Percentiles rank a stretch among this genome's conserved stretches.
Evolutionary conservation across 2,113 vertebrate species (phyloP).

Genomic region (Solea senegalensis): DNA sequence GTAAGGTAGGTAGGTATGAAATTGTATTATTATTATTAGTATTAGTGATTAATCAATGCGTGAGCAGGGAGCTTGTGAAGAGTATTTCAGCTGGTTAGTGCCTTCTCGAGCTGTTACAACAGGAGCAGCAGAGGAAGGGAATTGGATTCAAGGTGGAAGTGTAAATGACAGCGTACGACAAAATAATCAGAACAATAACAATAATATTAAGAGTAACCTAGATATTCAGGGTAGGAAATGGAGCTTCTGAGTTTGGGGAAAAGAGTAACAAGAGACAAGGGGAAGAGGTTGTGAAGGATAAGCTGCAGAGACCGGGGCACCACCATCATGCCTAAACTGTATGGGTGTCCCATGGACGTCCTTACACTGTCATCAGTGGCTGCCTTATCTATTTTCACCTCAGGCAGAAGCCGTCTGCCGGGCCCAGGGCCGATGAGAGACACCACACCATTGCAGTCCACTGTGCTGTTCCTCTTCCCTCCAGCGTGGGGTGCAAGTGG

Average conservation of each 20-base stretch:
- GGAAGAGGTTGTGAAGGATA: constrained; percentile 61
- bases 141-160: constrained; percentile 14
- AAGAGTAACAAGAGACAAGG: constrained; percentile 57
- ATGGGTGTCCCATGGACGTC: constrained; percentile 82
- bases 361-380: constrained; percentile 90
- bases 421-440: constrained; percentile 94
- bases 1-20: constrained; percentile 4
- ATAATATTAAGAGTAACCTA: constrained; percentile 9
- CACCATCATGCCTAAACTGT: constrained; percentile 87
- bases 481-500: constrained; percentile 88
- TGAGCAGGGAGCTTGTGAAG: constrained; percentile 24
- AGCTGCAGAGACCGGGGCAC: constrained; percentile 69
- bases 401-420: constrained; percentile 94
- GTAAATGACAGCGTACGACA: constrained; percentile 13
- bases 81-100: constrained; percentile 43
- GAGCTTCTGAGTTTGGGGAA: constrained; percentile 32
- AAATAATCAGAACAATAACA: constrained; percentile 18
- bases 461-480: constrained; percentile 96
- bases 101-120: constrained; percentile 31
- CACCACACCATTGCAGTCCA: constrained; percentile 98
- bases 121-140: constrained; percentile 12
- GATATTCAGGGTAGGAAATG: constrained; percentile 27
- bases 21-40: constrained; percentile 3
- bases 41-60: constrained; percentile 11
- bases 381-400: constrained; percentile 97